Evolutionary conservation across 2,888 invertebrate species (phyloP), one percentile per base, ranked within the genome.

Genomic region (Antheraea yamamai): DNA sequence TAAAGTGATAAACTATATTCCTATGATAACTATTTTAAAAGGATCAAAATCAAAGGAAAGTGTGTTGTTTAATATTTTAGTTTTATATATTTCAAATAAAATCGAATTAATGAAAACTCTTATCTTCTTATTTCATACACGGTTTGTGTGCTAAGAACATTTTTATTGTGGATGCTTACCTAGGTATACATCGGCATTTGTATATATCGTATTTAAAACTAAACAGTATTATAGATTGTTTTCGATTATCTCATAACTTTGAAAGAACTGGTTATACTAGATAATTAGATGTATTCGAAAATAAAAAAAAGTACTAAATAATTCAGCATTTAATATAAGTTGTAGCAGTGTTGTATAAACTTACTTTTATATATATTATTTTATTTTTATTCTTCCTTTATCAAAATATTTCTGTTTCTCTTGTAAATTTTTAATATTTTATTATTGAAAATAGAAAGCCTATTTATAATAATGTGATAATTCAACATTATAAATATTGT

Each of bases 391-490:
- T 16, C 6, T 55, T 55, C 6, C n/a, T 20, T n/a, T 58, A 8
- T n/a, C 58, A 58, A 2, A 20, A 58, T 55, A 55, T n/a, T 58
- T 20, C 1, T 58, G 52, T 58, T n/a, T 58, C 8, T 58, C 6
- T 58, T n/a, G n/a, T n/a, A 58, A n/a, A 1, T n/a, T 61, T 61
- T 61, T 0, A 23, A 23, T 61, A 23, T 23, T 23, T 23, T 61
- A 10, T 23, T 61, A 23, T 23, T 30, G 26, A 30, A 30, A 66
- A 23, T 58, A 12, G 16, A 66, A 16, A 26, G 0, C 30, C 23
- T 66, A 26, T 66, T 30, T 66, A 16, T 66, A 66, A 26, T 30
- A 66, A 66, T 66, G 64, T 66, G 64, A 66, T 66, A 66, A 66
- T 26, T 61, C 12, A 61, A 61, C n/a, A 58, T 14, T 12, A 26